A percentile compares a stretch with the other conserved stretches of the same genome.
Evolutionary conservation across 2,888 invertebrate species (phyloP).

Genomic region (Drosophila recens): DNA sequence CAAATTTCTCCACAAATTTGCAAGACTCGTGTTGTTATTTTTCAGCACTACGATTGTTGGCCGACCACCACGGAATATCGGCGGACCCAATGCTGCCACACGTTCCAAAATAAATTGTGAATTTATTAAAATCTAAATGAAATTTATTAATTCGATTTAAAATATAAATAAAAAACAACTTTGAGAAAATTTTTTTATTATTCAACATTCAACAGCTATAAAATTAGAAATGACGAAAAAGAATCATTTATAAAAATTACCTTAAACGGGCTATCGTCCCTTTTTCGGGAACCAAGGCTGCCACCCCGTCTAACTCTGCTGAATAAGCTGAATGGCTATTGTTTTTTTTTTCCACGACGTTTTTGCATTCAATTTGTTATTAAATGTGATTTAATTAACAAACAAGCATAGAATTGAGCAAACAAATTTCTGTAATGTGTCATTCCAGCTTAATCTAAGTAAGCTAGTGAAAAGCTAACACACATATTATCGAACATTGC

Average conservation of each 20-base stretch:
- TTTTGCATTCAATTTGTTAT: background rate
- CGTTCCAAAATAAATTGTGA: no score
- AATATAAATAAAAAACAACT: no score
- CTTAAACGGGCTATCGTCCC: no score
- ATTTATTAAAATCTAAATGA: no score
- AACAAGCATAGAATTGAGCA: background rate
- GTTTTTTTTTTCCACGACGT: background rate
- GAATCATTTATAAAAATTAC: no score
- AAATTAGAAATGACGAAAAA: no score
- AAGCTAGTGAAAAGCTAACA: conserved; percentile 15
- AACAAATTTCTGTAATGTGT: background rate
- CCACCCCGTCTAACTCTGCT: no score
- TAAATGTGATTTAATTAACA: background rate
- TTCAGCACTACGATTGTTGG: background rate
- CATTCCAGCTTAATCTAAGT: conserved; percentile 28
- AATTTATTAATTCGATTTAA: no score
- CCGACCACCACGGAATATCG: background rate
- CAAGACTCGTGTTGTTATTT: background rate
- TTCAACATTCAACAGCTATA: no score
- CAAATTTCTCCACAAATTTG: background rate
- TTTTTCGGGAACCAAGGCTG: no score
- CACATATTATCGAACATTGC: conserved; percentile 22
- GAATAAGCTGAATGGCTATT: no score
- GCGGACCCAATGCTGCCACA: background rate
- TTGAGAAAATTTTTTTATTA: no score